Percentiles rank a stretch among this genome's conserved stretches.
These are phyloP conservation scores for Lycophotia porphyrea DNA, from an alignment of 2,888 invertebrate species.

Conservation along the genomic window DNA sequence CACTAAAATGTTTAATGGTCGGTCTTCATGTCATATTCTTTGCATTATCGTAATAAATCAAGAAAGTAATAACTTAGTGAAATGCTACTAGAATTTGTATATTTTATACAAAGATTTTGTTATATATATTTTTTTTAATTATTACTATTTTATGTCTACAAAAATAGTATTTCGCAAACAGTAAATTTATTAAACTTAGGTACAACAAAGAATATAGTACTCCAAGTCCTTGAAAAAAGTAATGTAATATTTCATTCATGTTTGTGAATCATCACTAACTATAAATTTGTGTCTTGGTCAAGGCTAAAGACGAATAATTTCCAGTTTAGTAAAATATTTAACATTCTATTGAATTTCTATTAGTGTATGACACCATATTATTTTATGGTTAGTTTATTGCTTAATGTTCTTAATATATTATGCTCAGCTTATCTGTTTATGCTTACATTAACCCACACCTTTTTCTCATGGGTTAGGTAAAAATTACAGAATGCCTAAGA, in stretches of 20 bases:
- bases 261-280: conserved; percentile 36
- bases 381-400: not conserved
- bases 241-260: conserved; percentile 7
- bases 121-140: not conserved
- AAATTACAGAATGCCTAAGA: not conserved
- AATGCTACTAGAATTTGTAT: not conserved
- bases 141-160: too few species aligned
- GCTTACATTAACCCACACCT: not conserved
- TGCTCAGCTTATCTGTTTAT: too few species aligned
- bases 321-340: conserved; percentile 11
- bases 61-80: not conserved
- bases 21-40: not conserved
- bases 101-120: not conserved
- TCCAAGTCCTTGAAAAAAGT: conserved; percentile 3
- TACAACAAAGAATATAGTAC: not conserved
- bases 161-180: not conserved
- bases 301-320: conserved; percentile 32
- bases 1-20: not conserved
- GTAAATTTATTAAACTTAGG: not conserved
- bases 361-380: conserved; percentile 5
- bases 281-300: conserved; percentile 8
- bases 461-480: not conserved
- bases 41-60: not conserved
- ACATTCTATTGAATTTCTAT: conserved; percentile 1
- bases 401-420: not conserved